These are phyloP conservation scores for Otis tarda DNA, from an alignment of 2,113 vertebrate species.

Conservation along the genomic window DNA sequence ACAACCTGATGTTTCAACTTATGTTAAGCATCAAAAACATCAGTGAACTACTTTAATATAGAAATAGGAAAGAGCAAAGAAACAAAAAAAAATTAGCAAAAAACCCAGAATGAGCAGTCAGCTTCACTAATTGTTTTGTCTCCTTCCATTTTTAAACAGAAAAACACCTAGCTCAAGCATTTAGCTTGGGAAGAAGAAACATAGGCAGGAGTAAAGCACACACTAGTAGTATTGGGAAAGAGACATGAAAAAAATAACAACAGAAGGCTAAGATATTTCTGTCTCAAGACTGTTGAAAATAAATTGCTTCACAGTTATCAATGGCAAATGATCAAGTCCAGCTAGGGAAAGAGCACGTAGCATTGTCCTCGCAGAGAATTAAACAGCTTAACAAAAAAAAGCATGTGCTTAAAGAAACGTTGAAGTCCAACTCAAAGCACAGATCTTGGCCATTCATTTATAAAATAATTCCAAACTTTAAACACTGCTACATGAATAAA, in stretches of 20 bases:
- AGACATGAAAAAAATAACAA: background rate
- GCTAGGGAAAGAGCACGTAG: background rate
- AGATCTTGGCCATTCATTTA: background rate
- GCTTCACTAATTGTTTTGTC: background rate
- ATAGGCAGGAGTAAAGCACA: background rate
- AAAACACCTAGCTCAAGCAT: background rate
- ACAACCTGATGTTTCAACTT: background rate
- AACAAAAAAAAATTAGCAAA: background rate
- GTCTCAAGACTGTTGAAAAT: background rate
- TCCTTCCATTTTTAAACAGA: background rate
- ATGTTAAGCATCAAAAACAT: background rate
- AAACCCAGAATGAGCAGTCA: background rate
- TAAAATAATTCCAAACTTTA: background rate
- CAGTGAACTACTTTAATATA: background rate
- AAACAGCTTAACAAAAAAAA: background rate
- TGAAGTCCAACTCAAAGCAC: background rate
- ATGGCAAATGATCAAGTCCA: background rate
- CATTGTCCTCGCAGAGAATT: background rate
- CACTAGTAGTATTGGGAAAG: background rate
- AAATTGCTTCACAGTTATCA: background rate
- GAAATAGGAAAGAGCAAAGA: background rate
- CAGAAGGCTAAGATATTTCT: background rate
- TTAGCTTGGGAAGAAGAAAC: background rate
- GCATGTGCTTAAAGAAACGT: background rate
- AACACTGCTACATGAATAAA: background rate